Evolutionary conservation across 2,888 invertebrate genomes (phyloP).

Genomic region (Miltochrista miniata): DNA sequence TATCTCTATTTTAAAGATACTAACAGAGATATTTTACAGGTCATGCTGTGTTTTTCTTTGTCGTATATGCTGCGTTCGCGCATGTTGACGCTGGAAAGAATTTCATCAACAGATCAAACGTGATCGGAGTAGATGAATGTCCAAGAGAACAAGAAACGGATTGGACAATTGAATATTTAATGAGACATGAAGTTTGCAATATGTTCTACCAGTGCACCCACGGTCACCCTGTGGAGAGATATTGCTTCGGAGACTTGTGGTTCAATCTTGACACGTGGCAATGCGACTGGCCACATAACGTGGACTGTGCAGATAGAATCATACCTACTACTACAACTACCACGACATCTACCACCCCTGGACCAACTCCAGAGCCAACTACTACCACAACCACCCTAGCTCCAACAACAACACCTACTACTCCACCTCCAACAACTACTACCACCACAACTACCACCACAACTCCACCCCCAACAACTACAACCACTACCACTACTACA

Average conservation of each 20-base stretch:
- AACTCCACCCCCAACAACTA: conserved; percentile 14
- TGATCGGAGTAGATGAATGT: conserved; percentile 44
- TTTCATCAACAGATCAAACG: not conserved
- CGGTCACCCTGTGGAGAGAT: conserved; percentile 82
- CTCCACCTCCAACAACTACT: conserved; percentile 11
- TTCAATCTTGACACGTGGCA: conserved; percentile 80
- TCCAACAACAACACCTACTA: conserved; percentile 15
- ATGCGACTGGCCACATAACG: conserved; percentile 86
- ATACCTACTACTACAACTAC: conserved; percentile 36
- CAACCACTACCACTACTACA: conserved; percentile 12
- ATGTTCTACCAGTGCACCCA: conserved; percentile 87
- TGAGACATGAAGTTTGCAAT: conserved; percentile 82
- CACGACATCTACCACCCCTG: conserved; percentile 3
- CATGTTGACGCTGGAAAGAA: conserved; percentile 7
- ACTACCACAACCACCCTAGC: conserved; percentile 9
- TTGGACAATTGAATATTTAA: conserved; percentile 74
- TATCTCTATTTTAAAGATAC: not conserved
- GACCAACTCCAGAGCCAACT: conserved; percentile 13
- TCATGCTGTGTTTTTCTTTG: conserved; percentile 36
- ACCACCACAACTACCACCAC: conserved; percentile 12
- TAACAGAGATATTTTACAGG: conserved; percentile 27
- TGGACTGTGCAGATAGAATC: conserved; percentile 80
- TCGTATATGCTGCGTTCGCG: conserved; percentile 39
- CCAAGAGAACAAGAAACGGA: conserved; percentile 56
- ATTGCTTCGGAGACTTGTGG: conserved; percentile 80